phyloP scores from a whole-genome alignment of 2,888 invertebrate species.

The Limnephilus marmoratus region DNA sequence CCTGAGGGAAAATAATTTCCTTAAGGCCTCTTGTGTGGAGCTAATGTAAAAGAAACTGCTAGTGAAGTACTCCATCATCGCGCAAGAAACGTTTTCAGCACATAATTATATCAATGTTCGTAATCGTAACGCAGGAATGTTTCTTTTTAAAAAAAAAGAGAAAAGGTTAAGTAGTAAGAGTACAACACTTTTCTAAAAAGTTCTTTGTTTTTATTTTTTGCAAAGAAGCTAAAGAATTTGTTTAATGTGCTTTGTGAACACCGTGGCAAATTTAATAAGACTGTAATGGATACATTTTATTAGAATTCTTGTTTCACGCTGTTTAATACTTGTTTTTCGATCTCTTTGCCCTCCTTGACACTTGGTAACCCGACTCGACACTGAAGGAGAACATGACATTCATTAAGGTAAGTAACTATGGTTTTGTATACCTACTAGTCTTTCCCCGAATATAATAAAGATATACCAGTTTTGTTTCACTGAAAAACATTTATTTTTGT shows the following conservation, averaged over 20 bases:
- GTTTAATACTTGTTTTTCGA: conserved; percentile 10
- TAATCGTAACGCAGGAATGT: no score
- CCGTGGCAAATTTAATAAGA: neutral
- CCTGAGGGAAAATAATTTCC: no score
- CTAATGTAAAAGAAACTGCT: no score
- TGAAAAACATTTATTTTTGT: neutral
- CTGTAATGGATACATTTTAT: neutral
- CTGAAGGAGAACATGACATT: conserved; percentile 84
- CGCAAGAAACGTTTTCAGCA: no score
- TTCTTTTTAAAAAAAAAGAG: no score
- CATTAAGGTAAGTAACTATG: conserved; percentile 79
- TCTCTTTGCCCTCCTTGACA: neutral
- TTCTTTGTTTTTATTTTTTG: no score
- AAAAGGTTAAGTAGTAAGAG: no score
- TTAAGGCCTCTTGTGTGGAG: no score
- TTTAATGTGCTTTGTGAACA: neutral
- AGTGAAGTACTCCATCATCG: no score
- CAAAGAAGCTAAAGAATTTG: no score
- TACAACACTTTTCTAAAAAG: no score
- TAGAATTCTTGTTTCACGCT: neutral
- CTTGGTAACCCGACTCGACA: neutral
- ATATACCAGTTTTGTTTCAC: neutral
- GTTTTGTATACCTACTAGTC: neutral
- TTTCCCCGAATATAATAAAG: neutral
- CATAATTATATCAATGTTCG: no score